Conservation (phyloP, 2,113 vertebrate species). For the Climacteris rufus region DNA sequence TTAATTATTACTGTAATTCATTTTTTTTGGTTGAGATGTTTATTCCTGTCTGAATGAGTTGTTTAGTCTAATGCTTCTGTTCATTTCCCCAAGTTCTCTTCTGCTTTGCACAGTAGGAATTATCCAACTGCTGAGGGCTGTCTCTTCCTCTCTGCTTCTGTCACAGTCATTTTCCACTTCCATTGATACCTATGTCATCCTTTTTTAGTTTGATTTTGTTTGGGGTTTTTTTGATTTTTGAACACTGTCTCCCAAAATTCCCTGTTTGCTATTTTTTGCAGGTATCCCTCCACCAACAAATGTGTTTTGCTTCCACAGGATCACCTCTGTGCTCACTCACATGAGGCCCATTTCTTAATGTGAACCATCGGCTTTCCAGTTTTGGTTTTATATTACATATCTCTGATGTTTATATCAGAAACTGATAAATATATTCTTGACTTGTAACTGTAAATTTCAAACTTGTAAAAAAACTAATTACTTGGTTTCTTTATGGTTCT, state of each 20-base stretch:
- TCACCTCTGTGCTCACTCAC: fast-evolving
- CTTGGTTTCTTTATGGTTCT: neutral
- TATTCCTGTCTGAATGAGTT: neutral
- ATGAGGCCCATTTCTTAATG: neutral
- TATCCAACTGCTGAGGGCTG: neutral
- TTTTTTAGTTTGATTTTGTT: neutral
- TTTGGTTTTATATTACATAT: neutral
- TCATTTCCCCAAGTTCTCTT: neutral
- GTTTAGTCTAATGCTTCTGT: neutral
- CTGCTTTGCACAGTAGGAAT: neutral
- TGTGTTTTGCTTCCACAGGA: neutral
- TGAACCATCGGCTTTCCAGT: neutral
- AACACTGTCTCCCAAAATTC: neutral
- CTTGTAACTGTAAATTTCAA: neutral
- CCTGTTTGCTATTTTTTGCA: neutral
- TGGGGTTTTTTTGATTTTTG: neutral
- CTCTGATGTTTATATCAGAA: neutral
- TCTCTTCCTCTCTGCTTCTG: neutral
- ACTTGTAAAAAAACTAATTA: neutral
- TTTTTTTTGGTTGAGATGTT: neutral
- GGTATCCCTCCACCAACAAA: neutral
- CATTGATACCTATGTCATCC: neutral
- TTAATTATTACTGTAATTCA: neutral
- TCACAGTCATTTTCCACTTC: neutral
- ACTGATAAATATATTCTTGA: neutral